A percentile compares a stretch with the other conserved stretches of the same genome.
Conservation (phyloP, 2,113 vertebrate genomes). For the Ursus arctos region DNA sequence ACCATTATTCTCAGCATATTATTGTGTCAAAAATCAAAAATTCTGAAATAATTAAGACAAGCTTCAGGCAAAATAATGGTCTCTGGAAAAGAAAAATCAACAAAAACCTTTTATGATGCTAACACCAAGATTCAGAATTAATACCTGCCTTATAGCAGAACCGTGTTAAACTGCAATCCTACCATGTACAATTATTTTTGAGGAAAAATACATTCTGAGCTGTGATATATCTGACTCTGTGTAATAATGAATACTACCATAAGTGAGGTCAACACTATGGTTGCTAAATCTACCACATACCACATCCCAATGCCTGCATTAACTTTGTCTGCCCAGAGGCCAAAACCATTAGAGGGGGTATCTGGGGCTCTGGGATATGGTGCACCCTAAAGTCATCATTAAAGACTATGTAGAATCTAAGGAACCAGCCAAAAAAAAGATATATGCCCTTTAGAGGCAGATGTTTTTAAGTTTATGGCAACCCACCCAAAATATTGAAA, state of each 20-base stretch:
- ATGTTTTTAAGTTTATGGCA: background rate
- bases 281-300: background rate
- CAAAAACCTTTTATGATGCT: background rate
- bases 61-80: background rate
- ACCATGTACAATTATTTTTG: background rate
- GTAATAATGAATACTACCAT: background rate
- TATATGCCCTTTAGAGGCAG: background rate
- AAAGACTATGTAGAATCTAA: background rate
- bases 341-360: background rate
- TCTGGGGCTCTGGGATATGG: background rate
- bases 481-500: slow-evolving; percentile 38
- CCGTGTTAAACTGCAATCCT: background rate
- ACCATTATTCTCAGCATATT: background rate
- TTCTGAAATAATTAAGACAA: slow-evolving; percentile 32
- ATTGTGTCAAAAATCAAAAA: slow-evolving; percentile 22
- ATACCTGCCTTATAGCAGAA: background rate
- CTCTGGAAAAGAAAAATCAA: background rate
- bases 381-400: background rate
- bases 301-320: background rate
- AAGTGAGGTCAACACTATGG: background rate
- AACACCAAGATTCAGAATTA: background rate
- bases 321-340: background rate
- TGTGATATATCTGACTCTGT: background rate
- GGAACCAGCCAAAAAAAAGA: slow-evolving; percentile 61
- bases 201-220: background rate